Evolutionary conservation across 2,113 vertebrate species (phyloP).

Genomic region (Oceanites oceanicus): DNA sequence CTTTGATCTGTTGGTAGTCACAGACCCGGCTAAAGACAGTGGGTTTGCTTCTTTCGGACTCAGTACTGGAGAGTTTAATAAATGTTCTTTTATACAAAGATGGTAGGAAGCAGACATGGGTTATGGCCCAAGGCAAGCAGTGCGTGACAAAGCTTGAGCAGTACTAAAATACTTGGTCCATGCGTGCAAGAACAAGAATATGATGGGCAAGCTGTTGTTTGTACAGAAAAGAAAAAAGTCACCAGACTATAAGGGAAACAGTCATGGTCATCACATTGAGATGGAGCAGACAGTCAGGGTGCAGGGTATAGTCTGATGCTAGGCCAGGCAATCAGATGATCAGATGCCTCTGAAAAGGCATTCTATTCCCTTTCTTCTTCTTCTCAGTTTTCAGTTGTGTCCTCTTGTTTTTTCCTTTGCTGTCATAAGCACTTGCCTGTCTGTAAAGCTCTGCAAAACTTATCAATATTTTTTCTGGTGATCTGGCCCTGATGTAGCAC

Average conservation of each 20-base stretch:
- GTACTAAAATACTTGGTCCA: background rate
- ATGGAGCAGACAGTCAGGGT: background rate
- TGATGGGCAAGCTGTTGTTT: background rate
- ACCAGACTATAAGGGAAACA: background rate
- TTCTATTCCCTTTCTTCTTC: background rate
- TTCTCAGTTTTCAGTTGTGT: background rate
- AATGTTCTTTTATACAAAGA: background rate
- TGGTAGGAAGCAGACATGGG: background rate
- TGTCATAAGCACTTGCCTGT: background rate
- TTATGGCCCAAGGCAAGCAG: constrained; percentile 16
- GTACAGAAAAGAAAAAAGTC: background rate
- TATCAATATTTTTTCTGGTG: background rate
- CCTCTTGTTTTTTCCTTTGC: background rate
- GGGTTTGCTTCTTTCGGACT: background rate
- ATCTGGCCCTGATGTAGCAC: background rate
- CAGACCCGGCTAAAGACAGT: background rate
- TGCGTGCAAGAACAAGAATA: background rate
- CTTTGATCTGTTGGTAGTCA: background rate
- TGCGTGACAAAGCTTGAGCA: background rate
- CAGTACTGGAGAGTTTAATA: background rate
- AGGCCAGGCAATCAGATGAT: background rate
- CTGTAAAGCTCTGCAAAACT: background rate
- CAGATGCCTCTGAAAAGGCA: background rate
- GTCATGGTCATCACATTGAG: background rate
- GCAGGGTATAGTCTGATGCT: background rate